These are phyloP conservation scores for Drosophila takahashii DNA, from an alignment of 1,140 invertebrate species.

Conservation along the genomic window DNA sequence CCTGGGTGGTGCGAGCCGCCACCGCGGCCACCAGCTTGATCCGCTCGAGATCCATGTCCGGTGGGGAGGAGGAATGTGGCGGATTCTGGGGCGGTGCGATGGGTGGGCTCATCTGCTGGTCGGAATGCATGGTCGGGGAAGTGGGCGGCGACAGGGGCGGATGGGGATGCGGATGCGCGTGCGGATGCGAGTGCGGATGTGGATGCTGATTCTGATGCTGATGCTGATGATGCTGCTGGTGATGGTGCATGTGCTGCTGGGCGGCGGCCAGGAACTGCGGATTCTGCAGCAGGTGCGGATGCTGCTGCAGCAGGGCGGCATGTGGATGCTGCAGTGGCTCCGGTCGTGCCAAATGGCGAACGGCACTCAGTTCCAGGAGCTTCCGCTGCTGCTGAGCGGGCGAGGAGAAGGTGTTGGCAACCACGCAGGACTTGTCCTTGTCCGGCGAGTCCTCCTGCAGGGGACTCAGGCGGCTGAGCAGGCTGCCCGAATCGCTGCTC, in stretches of 20 bases:
- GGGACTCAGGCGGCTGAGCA: conserved; percentile 75
- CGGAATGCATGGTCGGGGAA: conserved; percentile 65
- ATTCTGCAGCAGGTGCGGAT: conserved; percentile 79
- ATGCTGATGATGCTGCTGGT: conserved; percentile 59
- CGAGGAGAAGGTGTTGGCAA: conserved; percentile 26
- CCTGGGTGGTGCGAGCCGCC: conserved; percentile 59
- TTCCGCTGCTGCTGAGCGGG: conserved; percentile 72
- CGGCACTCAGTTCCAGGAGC: conserved; percentile 58
- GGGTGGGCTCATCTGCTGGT: conserved; percentile 53
- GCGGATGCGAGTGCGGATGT: conserved; percentile 34
- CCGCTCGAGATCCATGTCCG: conserved; percentile 81
- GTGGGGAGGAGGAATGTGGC: conserved; percentile 43
- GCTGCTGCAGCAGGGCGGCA: conserved; percentile 76
- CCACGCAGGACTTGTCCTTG: conserved; percentile 49
- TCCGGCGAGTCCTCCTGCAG: conserved; percentile 47
- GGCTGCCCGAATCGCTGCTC: conserved; percentile 65
- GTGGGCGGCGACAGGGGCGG: conserved; percentile 75
- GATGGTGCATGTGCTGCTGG: conserved; percentile 73
- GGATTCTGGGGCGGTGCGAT: conserved; percentile 38
- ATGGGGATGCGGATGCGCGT: conserved; percentile 36
- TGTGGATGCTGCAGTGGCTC: conserved; percentile 81
- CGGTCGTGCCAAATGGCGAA: conserved; percentile 70
- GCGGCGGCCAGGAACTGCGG: conserved; percentile 78
- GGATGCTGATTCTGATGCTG: conserved; percentile 36
- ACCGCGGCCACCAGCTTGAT: conserved; percentile 81